phyloP scores from a whole-genome alignment of 1,140 invertebrate genomes.

The Tetraneura akinire region DNA sequence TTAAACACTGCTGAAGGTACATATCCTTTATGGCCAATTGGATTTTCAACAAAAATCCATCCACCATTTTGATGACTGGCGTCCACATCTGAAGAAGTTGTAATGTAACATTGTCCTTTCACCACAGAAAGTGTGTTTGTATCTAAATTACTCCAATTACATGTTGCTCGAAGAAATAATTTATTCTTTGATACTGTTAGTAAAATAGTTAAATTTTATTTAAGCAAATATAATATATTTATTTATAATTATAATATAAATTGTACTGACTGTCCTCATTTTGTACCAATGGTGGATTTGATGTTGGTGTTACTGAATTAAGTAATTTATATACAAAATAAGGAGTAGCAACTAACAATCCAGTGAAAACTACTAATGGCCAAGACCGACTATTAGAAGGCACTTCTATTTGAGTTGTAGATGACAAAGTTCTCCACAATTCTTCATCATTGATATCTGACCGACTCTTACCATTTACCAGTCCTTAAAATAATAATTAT shows the following conservation, averaged over 20 bases:
- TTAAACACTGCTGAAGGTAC: background rate
- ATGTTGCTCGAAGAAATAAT: background rate
- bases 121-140: background rate
- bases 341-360: slow-evolving; percentile 83
- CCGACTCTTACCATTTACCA: background rate
- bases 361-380: slow-evolving; percentile 80
- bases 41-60: background rate
- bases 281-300: background rate
- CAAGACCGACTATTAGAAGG: slow-evolving; percentile 66
- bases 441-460: slow-evolving; percentile 4
- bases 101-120: background rate
- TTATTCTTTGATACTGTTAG: too few relatives aligned
- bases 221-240: background rate
- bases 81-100: background rate
- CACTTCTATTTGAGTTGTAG: slow-evolving; percentile 54
- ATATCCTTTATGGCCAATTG: background rate
- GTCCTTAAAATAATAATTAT: slow-evolving; percentile 2
- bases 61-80: background rate
- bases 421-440: slow-evolving; percentile 3
- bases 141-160: background rate
- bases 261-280: background rate
- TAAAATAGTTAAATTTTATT: too few relatives aligned
- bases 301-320: slow-evolving; percentile 62
- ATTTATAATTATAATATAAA: background rate
- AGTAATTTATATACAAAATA: slow-evolving; percentile 89